Evolutionary conservation across 2,797 vertebrate species (phyloP).

Genomic region (Bradypodion pumilum): DNA sequence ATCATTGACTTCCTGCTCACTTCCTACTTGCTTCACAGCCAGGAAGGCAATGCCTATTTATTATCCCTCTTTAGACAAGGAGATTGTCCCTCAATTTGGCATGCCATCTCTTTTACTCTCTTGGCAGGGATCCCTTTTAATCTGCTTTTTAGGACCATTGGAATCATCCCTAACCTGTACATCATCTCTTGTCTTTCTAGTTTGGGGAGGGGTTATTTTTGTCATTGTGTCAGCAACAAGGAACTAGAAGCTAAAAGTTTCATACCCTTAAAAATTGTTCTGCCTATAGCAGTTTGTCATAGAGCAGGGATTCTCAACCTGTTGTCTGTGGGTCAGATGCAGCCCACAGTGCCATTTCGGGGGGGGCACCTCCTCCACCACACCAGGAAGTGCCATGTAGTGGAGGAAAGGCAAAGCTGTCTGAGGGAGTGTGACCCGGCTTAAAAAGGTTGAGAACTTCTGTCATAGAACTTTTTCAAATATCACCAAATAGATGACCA

Average conservation of each 20-base stretch:
- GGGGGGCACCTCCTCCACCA: too few relatives aligned
- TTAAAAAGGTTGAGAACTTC: too few relatives aligned
- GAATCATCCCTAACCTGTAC: too few relatives aligned
- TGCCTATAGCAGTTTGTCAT: neutral
- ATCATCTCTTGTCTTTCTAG: too few relatives aligned
- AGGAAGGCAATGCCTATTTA: neutral
- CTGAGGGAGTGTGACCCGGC: too few relatives aligned
- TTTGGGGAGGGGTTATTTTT: neutral
- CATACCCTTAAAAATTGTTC: neutral
- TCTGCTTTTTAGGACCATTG: too few relatives aligned
- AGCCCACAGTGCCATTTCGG: too few relatives aligned
- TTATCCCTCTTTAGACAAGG: neutral
- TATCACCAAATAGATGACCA: neutral
- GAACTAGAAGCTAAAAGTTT: neutral
- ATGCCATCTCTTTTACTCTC: neutral
- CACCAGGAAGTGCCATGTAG: too few relatives aligned
- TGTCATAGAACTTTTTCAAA: neutral
- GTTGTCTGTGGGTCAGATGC: too few relatives aligned
- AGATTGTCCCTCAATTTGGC: too few relatives aligned
- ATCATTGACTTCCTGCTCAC: neutral
- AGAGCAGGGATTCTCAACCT: too few relatives aligned
- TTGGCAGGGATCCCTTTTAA: neutral
- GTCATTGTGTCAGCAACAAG: neutral
- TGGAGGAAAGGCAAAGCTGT: too few relatives aligned
- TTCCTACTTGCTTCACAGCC: neutral